phyloP scores from a whole-genome alignment of 2,797 vertebrate species.

The Pseudotriccus pelzelni region DNA sequence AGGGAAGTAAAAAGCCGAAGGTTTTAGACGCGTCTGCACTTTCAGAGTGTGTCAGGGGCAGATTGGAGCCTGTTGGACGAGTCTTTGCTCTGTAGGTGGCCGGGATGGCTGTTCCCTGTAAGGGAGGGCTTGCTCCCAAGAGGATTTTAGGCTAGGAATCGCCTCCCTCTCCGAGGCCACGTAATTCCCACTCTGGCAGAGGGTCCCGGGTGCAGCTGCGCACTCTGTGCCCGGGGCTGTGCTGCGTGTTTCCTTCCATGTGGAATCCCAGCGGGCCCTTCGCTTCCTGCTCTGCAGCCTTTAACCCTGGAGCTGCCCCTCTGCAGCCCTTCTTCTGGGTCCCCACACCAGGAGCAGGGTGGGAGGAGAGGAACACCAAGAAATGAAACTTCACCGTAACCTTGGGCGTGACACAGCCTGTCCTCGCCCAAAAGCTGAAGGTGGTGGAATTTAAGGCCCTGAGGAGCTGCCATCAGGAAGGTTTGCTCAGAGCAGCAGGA shows the following conservation, averaged over 20 bases:
- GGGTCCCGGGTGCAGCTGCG: background rate
- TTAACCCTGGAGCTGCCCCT: background rate
- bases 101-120: background rate
- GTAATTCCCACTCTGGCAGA: background rate
- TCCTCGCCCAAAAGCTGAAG: background rate
- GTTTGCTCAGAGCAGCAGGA: background rate
- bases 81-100: background rate
- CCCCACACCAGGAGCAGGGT: background rate
- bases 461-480: background rate
- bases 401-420: background rate
- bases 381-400: background rate
- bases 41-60: fast-evolving
- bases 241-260: slow-evolving; percentile 26
- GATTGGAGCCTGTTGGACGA: background rate
- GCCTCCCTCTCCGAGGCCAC: background rate
- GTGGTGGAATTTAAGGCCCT: background rate
- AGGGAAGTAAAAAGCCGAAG: background rate
- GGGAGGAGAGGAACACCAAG: background rate
- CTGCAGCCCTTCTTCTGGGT: background rate
- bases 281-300: background rate
- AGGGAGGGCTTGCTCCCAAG: background rate
- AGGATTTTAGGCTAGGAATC: background rate
- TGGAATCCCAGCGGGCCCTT: slow-evolving; percentile 32
- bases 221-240: background rate
- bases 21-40: background rate